These are phyloP conservation scores for Ormyrus nitidulus DNA, from an alignment of 2,888 invertebrate species.

Conservation along the genomic window DNA sequence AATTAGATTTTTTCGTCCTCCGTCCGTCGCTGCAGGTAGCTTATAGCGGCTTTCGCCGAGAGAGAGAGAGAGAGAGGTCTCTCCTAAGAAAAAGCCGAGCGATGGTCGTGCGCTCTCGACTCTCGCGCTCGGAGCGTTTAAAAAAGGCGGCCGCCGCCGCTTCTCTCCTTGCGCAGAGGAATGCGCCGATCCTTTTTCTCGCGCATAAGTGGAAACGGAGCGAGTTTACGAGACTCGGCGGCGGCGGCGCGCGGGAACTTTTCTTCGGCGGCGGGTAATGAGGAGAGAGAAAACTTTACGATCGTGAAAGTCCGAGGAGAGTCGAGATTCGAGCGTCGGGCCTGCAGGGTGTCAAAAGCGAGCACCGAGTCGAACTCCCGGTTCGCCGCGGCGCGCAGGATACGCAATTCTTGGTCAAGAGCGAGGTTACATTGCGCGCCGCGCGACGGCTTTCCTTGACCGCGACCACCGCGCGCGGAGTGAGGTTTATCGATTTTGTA, in stretches of 20 bases:
- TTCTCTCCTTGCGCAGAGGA: too few species aligned
- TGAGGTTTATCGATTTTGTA: slow-evolving; percentile 2
- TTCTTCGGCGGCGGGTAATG: not conserved
- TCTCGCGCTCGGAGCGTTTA: too few species aligned
- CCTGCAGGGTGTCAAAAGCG: not conserved
- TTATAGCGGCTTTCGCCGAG: too few species aligned
- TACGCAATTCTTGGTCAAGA: not conserved
- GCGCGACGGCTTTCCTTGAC: not conserved
- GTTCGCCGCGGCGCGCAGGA: not conserved
- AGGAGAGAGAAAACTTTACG: slow-evolving; percentile 39
- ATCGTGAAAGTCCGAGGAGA: slow-evolving; percentile 26
- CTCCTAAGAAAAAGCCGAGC: too few species aligned
- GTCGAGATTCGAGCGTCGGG: not conserved
- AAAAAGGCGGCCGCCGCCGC: too few species aligned
- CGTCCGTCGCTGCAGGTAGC: too few species aligned
- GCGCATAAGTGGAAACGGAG: slow-evolving; percentile 25
- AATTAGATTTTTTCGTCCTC: too few species aligned
- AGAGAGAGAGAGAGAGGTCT: too few species aligned
- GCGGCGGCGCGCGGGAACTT: not conserved
- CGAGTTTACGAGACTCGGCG: slow-evolving; percentile 15
- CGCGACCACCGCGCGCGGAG: not conserved
- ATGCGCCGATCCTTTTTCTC: not conserved
- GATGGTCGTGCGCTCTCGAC: too few species aligned
- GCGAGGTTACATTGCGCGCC: not conserved
- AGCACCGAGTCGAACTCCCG: not conserved